Base-by-base conservation (phyloP, 2,888 invertebrate genomes). In the Netelia fuscicornis region DNA sequence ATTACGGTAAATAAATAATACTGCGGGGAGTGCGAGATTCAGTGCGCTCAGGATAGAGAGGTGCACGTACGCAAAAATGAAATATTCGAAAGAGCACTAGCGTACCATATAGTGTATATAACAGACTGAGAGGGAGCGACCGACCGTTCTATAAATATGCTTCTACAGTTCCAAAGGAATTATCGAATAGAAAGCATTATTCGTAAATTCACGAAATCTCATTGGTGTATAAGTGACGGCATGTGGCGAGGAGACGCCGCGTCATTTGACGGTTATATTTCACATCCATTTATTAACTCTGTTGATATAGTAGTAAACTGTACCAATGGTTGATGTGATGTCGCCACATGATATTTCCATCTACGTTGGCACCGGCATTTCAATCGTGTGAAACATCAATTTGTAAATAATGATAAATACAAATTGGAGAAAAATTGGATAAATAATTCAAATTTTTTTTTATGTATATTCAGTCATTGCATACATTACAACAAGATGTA, bases 401-500 rank as follows among this genome's bases (percentile, higher is more conserved):
- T 37, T 37, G 5, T 8, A 37, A 37, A 37, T 0, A 37, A 37
- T 37, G 1, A 37, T 6, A 37, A 37, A 37, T 37, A 37, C 37
- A 6, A 37, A 37, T 37, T 37, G 8, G 37, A 37, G 37, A 37
- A 37, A 37, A 54, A 54, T 71, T 77, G 67, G 58, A 58, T 78
- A 78, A 78, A 84, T 84, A 75, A 81, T 77, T 81, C 48, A 77
- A 84, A 84, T 84, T 74, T 84, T 81, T 81, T 75, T 62, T 71
- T 82, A 74, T 84, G 56, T 85, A 84, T 74, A 79, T 74, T 84
- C 85, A 85, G 85, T 82, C 85, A 65, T 85, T 75, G 75, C 81
- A 82, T 81, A 85, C 72, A 79, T 88, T 87, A 88, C 81, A 86
- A 81, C 76, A 88, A 48, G 54, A 81, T 81, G 86, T 87, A 89